These are phyloP conservation scores for Crotalus viridis DNA, from an alignment of 2,113 vertebrate genomes.

Conservation along the genomic window DNA sequence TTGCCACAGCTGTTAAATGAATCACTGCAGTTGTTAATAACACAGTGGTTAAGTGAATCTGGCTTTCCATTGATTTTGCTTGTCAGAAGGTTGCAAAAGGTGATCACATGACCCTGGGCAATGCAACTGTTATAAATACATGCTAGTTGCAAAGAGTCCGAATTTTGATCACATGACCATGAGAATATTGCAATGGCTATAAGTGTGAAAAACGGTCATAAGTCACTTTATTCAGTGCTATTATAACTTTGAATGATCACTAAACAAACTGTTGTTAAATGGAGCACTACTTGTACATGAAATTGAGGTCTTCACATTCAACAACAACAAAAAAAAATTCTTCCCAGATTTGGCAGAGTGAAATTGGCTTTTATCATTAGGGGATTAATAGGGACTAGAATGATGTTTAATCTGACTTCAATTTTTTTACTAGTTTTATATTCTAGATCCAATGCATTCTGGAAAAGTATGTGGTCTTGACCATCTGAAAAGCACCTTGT, in stretches of 20 bases:
- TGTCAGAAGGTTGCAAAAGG: too few species aligned
- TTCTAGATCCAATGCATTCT: not conserved
- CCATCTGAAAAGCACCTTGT: not conserved
- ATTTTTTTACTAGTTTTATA: not conserved
- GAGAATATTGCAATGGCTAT: not conserved
- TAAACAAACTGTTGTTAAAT: not conserved
- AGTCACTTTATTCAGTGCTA: not conserved
- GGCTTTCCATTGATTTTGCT: too few species aligned
- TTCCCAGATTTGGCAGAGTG: not conserved
- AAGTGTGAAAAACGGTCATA: not conserved
- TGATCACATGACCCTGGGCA: too few species aligned
- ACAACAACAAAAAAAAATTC: not conserved
- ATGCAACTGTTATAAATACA: too few species aligned
- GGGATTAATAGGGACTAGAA: not conserved
- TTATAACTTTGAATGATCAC: not conserved
- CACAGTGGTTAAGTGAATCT: too few species aligned
- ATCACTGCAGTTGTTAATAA: too few species aligned
- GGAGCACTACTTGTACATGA: not conserved
- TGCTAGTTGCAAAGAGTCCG: too few species aligned
- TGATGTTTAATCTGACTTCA: not conserved
- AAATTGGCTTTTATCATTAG: not conserved
- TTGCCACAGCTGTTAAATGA: too few species aligned
- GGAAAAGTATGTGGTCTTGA: not conserved
- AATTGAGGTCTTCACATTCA: not conserved
- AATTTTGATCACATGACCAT: not conserved